Percentiles rank a stretch among this genome's conserved stretches.
Evolutionary conservation across 2,113 vertebrate genomes (phyloP).

Genomic region (Ptilorrhoa leucosticta): DNA sequence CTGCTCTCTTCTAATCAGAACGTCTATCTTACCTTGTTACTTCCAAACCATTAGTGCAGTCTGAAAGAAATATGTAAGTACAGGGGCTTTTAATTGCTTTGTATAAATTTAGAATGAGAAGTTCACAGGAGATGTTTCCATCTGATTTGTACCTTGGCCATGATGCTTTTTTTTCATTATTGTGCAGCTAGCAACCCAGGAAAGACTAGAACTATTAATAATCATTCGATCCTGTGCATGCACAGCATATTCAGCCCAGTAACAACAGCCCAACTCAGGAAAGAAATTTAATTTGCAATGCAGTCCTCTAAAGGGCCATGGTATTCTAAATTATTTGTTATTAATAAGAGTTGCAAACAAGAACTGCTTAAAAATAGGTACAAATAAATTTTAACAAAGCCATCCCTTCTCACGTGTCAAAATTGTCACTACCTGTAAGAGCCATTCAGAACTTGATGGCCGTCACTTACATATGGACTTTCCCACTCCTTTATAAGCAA

Average conservation of each 20-base stretch:
- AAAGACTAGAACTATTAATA: slow-evolving; percentile 47
- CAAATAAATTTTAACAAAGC: neutral
- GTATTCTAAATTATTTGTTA: neutral
- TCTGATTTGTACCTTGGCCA: slow-evolving; percentile 34
- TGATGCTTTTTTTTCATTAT: neutral
- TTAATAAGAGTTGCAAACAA: neutral
- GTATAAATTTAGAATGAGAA: slow-evolving; percentile 23
- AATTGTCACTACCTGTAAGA: neutral
- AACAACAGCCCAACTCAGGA: neutral
- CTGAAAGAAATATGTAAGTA: slow-evolving; percentile 22
- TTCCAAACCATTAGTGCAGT: slow-evolving; percentile 15
- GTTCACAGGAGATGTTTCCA: slow-evolving; percentile 18
- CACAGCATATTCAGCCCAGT: slow-evolving; percentile 1
- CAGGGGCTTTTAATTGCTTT: slow-evolving; percentile 24
- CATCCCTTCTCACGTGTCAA: neutral
- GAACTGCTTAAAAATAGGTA: neutral
- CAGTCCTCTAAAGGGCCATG: neutral
- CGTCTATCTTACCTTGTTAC: neutral
- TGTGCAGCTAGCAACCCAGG: slow-evolving; percentile 13
- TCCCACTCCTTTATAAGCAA: neutral
- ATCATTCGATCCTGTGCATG: slow-evolving; percentile 9
- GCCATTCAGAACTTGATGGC: neutral
- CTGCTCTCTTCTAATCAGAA: slow-evolving; percentile 18
- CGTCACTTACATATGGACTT: neutral
- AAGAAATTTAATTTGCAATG: neutral